phyloP scores from a whole-genome alignment of 2,113 vertebrate species.

The Daboia siamensis region DNA sequence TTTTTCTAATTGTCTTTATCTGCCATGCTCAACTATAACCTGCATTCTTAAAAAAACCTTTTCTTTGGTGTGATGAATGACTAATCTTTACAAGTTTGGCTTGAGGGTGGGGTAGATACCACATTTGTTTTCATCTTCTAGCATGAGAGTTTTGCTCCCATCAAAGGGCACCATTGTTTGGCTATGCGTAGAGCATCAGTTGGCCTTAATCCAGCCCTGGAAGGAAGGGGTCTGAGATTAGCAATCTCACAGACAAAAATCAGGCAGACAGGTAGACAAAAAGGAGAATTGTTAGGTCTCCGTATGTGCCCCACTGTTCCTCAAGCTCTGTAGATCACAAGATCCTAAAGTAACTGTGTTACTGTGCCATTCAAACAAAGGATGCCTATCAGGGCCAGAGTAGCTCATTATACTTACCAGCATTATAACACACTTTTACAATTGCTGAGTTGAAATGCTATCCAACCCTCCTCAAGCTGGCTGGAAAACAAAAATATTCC shows the following conservation, averaged over 20 bases:
- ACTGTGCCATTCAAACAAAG: background rate
- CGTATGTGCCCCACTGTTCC: background rate
- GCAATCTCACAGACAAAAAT: background rate
- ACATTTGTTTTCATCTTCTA: background rate
- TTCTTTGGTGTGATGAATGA: background rate
- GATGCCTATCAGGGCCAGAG: background rate
- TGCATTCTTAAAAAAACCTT: background rate
- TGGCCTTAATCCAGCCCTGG: background rate
- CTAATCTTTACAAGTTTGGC: background rate
- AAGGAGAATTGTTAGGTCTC: background rate
- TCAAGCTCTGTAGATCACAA: background rate
- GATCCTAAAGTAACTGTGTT: background rate
- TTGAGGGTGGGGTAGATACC: background rate
- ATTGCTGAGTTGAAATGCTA: background rate
- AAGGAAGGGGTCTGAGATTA: background rate
- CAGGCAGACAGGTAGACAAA: background rate
- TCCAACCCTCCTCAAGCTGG: background rate
- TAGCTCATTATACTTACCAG: background rate
- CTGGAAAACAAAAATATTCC: background rate
- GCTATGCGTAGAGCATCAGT: background rate
- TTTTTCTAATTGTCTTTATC: background rate
- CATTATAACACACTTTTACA: background rate
- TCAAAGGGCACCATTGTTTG: background rate
- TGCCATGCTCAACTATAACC: background rate
- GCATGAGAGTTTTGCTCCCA: background rate